Evolutionary conservation across 1,140 invertebrate genomes (phyloP).

Genomic region (Bradysia coprophila): DNA sequence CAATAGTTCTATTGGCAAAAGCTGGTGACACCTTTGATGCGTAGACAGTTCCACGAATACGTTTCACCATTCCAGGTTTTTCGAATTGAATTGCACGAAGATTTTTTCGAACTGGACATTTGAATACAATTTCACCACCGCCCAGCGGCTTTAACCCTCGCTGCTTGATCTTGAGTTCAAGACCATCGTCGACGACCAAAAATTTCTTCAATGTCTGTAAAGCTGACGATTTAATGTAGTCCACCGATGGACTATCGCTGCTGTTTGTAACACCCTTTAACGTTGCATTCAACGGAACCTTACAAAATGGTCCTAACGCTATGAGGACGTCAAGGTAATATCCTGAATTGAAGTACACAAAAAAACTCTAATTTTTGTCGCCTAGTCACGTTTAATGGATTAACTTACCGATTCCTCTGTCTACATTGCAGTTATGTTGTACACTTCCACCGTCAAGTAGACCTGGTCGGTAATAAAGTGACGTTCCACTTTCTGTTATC

Average conservation of each 20-base stretch:
- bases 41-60: slow-evolving; percentile 78
- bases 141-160: slow-evolving; percentile 72
- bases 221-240: slow-evolving; percentile 62
- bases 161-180: slow-evolving; percentile 69
- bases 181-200: slow-evolving; percentile 69
- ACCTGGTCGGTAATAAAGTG: slow-evolving; percentile 75
- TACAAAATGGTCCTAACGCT: slow-evolving; percentile 86
- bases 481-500: slow-evolving; percentile 84
- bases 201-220: slow-evolving; percentile 70
- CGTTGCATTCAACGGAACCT: slow-evolving; percentile 63
- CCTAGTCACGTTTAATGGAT: too few relatives aligned
- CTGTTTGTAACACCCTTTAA: slow-evolving; percentile 84
- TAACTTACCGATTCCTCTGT: slow-evolving; percentile 54
- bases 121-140: slow-evolving; percentile 79
- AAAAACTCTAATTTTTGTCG: slow-evolving; percentile 8
- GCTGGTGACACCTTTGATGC: slow-evolving; percentile 73
- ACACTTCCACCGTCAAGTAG: slow-evolving; percentile 71
- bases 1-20: slow-evolving; percentile 80
- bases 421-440: slow-evolving; percentile 68
- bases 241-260: slow-evolving; percentile 61
- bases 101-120: slow-evolving; percentile 54
- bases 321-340: slow-evolving; percentile 87
- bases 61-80: slow-evolving; percentile 82
- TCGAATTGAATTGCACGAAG: slow-evolving; percentile 36
- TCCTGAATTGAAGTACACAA: too few relatives aligned